These are phyloP conservation scores for Drosophila helvetica DNA, from an alignment of 2,888 invertebrate species.

Conservation along the genomic window DNA sequence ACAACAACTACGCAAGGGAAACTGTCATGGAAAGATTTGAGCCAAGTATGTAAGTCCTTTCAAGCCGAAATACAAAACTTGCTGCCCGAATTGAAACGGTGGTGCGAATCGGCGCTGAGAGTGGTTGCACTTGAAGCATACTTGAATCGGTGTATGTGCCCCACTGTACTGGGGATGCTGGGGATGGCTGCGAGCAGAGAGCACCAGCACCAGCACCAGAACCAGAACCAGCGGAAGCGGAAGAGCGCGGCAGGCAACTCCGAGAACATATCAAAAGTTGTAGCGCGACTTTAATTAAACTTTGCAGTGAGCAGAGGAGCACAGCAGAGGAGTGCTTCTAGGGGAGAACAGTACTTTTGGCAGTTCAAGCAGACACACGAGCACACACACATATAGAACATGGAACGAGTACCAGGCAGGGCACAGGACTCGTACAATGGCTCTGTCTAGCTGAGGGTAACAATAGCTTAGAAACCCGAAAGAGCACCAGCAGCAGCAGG, in stretches of 20 bases:
- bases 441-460: constrained; percentile 48
- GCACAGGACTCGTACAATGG: constrained; percentile 48
- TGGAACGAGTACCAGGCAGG: constrained; percentile 25
- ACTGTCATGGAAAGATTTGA: constrained; percentile 73
- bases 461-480: constrained; percentile 45
- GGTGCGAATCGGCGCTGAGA: constrained; percentile 9
- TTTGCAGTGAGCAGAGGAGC: constrained; percentile 60
- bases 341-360: constrained; percentile 66
- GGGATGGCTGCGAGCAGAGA: constrained; percentile 19
- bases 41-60: constrained; percentile 68
- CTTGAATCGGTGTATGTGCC: not conserved
- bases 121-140: not conserved
- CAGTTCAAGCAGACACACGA: constrained; percentile 61
- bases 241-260: constrained; percentile 69
- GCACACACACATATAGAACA: constrained; percentile 27
- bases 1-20: constrained; percentile 70
- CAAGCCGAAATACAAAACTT: constrained; percentile 63
- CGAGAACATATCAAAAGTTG: constrained; percentile 75
- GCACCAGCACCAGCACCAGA: constrained; percentile 22
- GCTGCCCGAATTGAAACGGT: constrained; percentile 52
- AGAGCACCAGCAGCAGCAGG: constrained; percentile 1
- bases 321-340: constrained; percentile 49
- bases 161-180: constrained; percentile 28
- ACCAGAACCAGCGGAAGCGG: constrained; percentile 54
- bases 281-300: constrained; percentile 78